Percentiles rank a stretch among this genome's conserved stretches.
phyloP scores from a whole-genome alignment of 2,797 vertebrate genomes.

The Parauchenoglanis ngamensis region DNA sequence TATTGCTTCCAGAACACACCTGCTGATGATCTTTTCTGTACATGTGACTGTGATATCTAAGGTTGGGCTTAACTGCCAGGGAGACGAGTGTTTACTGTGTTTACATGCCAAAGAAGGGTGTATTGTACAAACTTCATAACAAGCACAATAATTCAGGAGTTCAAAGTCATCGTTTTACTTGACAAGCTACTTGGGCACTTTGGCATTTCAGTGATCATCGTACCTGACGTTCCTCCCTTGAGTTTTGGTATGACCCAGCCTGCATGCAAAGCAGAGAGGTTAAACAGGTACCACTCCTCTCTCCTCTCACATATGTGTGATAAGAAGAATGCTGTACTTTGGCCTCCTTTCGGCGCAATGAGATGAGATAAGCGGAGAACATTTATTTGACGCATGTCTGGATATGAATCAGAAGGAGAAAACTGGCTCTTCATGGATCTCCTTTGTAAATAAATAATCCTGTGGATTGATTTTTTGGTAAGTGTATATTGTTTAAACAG shows the following conservation, averaged over 20 bases:
- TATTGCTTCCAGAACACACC: slow-evolving; percentile 21
- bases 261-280: slow-evolving; percentile 10
- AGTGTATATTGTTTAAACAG: not conserved
- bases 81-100: not conserved
- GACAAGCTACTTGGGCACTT: not conserved
- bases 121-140: not conserved
- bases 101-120: not conserved
- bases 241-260: slow-evolving; percentile 21
- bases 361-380: slow-evolving; percentile 26
- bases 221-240: slow-evolving; percentile 8
- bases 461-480: slow-evolving; percentile 16
- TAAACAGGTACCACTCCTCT: slow-evolving; percentile 23
- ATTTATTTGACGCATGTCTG: not conserved
- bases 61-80: slow-evolving; percentile 10
- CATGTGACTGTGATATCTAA: not conserved
- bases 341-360: slow-evolving; percentile 26
- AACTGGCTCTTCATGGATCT: not conserved
- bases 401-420: slow-evolving; percentile 10
- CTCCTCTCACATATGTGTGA: slow-evolving; percentile 19
- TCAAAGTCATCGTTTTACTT: slow-evolving; percentile 23
- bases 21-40: not conserved
- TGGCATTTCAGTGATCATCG: not conserved
- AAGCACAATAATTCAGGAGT: slow-evolving; percentile 22
- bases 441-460: not conserved
- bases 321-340: slow-evolving; percentile 68